Percentiles rank a stretch among this genome's conserved stretches.
These are phyloP conservation scores for Strix aluco DNA, from an alignment of 2,113 vertebrate species.

Conservation along the genomic window DNA sequence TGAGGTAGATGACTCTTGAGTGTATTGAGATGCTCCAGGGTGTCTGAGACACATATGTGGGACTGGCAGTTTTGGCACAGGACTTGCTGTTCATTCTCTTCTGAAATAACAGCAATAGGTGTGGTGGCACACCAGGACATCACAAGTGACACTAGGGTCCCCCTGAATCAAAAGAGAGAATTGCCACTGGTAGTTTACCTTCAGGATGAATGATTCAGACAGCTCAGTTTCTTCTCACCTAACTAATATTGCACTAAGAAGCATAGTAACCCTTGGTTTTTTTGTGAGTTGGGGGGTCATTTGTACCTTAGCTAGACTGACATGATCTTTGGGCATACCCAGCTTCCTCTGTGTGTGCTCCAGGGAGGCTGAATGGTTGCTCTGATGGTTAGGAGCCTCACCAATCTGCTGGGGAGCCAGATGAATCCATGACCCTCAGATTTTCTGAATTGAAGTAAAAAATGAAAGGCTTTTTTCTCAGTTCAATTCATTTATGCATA, in stretches of 20 bases:
- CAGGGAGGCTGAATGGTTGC: not conserved
- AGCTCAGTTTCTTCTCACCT: not conserved
- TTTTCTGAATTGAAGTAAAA: not conserved
- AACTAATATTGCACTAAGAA: not conserved
- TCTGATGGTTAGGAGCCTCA: not conserved
- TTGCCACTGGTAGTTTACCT: not conserved
- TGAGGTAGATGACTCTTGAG: not conserved
- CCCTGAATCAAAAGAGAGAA: not conserved
- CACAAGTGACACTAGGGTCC: rapidly evolving
- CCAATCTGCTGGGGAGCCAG: not conserved
- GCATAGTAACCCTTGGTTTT: rapidly evolving
- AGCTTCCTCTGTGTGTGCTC: not conserved
- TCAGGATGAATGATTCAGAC: not conserved
- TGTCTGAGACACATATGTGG: not conserved
- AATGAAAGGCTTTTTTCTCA: not conserved
- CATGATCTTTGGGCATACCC: not conserved
- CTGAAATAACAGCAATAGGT: not conserved
- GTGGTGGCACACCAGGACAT: not conserved
- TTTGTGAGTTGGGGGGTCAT: not conserved
- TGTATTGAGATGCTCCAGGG: not conserved
- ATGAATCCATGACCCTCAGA: not conserved
- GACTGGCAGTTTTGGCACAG: not conserved
- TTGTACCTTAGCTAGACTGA: not conserved
- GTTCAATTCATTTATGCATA: not conserved
- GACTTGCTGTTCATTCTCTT: not conserved